A percentile compares a stretch with the other conserved stretches of the same genome.
These are phyloP conservation scores for Osmerus eperlanus DNA, from an alignment of 2,113 vertebrate genomes.

Conservation along the genomic window DNA sequence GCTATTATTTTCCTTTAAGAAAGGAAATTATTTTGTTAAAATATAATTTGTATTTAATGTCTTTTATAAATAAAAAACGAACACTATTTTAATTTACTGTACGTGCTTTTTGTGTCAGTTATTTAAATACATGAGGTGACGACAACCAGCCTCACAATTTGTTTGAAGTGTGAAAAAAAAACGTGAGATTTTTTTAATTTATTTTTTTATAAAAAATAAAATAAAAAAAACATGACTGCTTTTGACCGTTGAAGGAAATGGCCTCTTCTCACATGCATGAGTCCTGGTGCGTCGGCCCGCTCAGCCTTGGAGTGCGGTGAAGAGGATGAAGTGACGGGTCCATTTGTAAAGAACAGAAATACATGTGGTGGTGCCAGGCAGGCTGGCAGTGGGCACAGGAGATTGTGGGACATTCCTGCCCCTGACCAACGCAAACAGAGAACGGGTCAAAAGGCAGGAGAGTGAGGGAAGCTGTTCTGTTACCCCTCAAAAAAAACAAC, in stretches of 20 bases:
- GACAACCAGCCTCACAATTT: too few relatives aligned
- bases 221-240: too few relatives aligned
- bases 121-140: too few relatives aligned
- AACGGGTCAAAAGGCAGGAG: constrained; percentile 67
- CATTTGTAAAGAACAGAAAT: constrained; percentile 69
- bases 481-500: constrained; percentile 27
- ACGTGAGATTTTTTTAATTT: too few relatives aligned
- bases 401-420: constrained; percentile 61
- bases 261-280: constrained; percentile 8
- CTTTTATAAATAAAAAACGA: constrained; percentile 70
- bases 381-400: constrained; percentile 64
- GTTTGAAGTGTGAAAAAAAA: too few relatives aligned
- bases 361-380: constrained; percentile 68
- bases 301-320: constrained; percentile 65
- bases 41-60: constrained; percentile 78
- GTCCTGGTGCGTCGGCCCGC: constrained; percentile 47
- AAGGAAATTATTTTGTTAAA: constrained; percentile 68
- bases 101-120: background rate
- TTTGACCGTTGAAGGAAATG: too few relatives aligned
- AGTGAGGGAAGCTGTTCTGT: constrained; percentile 46
- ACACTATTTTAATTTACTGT: constrained; percentile 61
- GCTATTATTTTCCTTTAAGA: constrained; percentile 65
- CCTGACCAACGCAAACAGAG: constrained; percentile 71
- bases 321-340: constrained; percentile 62
- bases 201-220: too few relatives aligned